Conservation (phyloP, 1,140 invertebrate genomes). For the Xylocopa sonorina region DNA sequence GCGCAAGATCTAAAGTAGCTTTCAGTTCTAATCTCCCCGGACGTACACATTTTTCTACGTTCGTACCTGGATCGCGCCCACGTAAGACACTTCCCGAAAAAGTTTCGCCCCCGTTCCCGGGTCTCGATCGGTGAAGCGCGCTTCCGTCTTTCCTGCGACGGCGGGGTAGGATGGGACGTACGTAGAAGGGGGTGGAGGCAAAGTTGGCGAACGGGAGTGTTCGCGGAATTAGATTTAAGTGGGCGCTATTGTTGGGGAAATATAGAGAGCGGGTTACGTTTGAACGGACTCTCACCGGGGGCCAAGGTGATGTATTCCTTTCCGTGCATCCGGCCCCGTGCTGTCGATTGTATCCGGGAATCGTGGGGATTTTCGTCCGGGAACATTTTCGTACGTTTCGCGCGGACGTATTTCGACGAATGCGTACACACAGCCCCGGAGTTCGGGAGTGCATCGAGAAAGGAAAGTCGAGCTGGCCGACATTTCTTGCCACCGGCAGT, state of each 20-base stretch:
- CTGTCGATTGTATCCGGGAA: conserved; percentile 49
- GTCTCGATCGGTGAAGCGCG: not conserved
- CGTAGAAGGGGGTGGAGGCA: conserved; percentile 17
- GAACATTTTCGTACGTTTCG: conserved; percentile 40
- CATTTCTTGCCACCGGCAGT: conserved; percentile 55
- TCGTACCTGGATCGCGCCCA: not conserved
- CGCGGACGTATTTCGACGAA: conserved; percentile 13
- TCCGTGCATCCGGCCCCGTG: conserved; percentile 43
- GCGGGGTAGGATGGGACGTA: not conserved
- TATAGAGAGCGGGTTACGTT: conserved; percentile 40
- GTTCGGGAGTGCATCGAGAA: conserved; percentile 43
- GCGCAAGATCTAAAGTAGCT: not conserved
- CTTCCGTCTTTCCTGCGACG: not conserved
- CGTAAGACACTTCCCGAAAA: not conserved
- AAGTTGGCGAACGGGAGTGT: conserved; percentile 50
- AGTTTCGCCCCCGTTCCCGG: not conserved
- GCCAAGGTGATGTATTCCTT: conserved; percentile 65
- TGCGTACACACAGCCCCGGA: conserved; percentile 5
- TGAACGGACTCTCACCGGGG: conserved; percentile 30
- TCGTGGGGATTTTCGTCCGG: conserved; percentile 39
- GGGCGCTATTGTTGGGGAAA: conserved; percentile 63
- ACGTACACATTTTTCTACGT: not conserved
- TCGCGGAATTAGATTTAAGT: conserved; percentile 72
- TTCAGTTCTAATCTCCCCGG: not conserved
- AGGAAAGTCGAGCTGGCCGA: conserved; percentile 24